These are phyloP conservation scores for Myotis vivesi DNA, from an alignment of 2,797 vertebrate genomes.

Conservation along the genomic window DNA sequence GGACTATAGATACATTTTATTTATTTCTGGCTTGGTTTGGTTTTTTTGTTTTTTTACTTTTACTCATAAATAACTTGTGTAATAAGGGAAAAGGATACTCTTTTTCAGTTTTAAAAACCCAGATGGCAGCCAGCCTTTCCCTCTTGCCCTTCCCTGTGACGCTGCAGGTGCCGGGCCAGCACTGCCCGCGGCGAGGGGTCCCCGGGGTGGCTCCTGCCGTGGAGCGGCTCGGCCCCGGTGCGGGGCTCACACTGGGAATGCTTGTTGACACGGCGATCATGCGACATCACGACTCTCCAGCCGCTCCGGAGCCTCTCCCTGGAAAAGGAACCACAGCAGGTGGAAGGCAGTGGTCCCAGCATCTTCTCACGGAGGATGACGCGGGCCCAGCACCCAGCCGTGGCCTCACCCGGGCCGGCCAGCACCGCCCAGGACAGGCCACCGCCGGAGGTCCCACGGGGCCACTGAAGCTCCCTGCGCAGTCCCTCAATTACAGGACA, in stretches of 20 bases:
- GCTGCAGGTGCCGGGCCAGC: background rate
- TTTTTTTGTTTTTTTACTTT: background rate
- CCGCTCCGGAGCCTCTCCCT: background rate
- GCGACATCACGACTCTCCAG: background rate
- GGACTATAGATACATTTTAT: background rate
- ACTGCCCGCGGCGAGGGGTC: too few species aligned
- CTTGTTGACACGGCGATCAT: background rate
- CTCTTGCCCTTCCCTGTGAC: background rate
- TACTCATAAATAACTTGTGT: background rate
- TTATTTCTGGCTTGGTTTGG: constrained; percentile 36
- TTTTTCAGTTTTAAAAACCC: background rate
- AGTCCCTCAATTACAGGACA: background rate
- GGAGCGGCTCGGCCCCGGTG: too few species aligned
- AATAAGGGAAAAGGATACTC: background rate
- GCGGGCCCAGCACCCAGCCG: too few species aligned
- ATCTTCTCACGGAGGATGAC: background rate
- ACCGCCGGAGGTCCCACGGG: background rate
- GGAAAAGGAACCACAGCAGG: background rate
- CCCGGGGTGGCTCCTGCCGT: too few species aligned
- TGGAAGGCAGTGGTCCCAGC: background rate
- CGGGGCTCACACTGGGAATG: background rate
- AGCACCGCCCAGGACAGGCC: background rate
- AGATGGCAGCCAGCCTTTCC: background rate
- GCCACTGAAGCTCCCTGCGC: background rate
- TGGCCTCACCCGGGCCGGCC: too few species aligned